phyloP scores from a whole-genome alignment of 2,888 invertebrate species.

The Eilema caniola region DNA sequence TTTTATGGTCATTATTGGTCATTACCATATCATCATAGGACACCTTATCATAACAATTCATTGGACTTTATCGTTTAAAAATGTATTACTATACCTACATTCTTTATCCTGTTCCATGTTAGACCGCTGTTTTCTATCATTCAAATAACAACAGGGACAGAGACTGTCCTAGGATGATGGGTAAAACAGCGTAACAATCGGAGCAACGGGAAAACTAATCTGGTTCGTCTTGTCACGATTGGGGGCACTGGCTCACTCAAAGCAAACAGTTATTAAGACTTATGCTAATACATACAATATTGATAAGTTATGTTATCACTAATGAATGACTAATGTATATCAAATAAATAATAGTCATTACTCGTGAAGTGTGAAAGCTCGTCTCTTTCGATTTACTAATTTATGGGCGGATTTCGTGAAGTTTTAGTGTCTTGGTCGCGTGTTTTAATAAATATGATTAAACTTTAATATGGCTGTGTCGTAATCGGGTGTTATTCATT shows the following conservation, averaged over 20 bases:
- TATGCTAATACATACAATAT: neutral
- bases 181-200: neutral
- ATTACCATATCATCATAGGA: neutral
- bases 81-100: neutral
- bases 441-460: constrained; percentile 3
- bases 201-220: neutral
- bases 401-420: neutral
- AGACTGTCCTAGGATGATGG: neutral
- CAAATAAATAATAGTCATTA: neutral
- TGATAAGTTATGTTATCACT: neutral
- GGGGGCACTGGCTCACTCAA: neutral
- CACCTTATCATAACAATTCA: neutral
- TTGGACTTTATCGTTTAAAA: neutral
- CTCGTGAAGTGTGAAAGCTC: neutral
- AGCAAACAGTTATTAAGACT: neutral
- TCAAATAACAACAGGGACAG: neutral
- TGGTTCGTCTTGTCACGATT: neutral
- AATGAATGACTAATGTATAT: neutral
- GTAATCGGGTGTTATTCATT: neutral
- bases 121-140: neutral
- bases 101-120: neutral
- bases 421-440: neutral
- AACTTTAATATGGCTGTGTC: neutral
- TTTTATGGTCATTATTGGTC: neutral
- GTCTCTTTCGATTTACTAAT: constrained; percentile 1